Evolutionary conservation across 2,888 invertebrate genomes (phyloP).

Genomic region (Agonopterix alstromeriana): DNA sequence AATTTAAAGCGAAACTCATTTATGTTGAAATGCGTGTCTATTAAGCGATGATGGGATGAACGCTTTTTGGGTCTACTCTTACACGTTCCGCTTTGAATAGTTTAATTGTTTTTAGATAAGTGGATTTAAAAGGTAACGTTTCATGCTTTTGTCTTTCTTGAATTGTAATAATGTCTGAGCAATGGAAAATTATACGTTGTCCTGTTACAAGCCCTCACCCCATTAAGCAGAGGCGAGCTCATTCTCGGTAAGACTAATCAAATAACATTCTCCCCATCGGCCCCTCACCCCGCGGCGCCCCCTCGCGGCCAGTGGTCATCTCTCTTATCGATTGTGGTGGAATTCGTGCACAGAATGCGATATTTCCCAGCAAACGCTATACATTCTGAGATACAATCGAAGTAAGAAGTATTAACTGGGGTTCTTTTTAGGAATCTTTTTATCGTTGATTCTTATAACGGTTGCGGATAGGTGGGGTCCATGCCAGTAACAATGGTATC

Average conservation of each 20-base stretch:
- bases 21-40: conserved; percentile 75
- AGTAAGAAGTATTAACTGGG: conserved; percentile 31
- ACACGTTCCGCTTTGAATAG: conserved; percentile 38
- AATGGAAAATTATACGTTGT: conserved; percentile 66
- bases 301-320: conserved; percentile 73
- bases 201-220: conserved; percentile 74
- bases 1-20: conserved; percentile 76
- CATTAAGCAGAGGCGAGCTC: conserved; percentile 74
- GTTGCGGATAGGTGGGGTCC: too few relatives aligned
- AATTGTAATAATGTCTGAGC: conserved; percentile 9
- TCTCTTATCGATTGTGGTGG: conserved; percentile 77
- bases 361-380: conserved; percentile 67
- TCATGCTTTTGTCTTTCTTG: conserved; percentile 26
- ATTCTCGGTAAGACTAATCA: conserved; percentile 78
- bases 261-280: conserved; percentile 72
- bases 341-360: conserved; percentile 76
- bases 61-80: conserved; percentile 52
- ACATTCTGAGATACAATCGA: conserved; percentile 46
- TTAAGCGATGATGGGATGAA: conserved; percentile 70
- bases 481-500: too few relatives aligned
- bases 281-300: conserved; percentile 30
- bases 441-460: neutral
- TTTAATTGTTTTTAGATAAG: conserved; percentile 54
- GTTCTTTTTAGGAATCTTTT: conserved; percentile 14
- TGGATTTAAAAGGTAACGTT: conserved; percentile 35